These are phyloP conservation scores for Plagodis dolabraria DNA, from an alignment of 2,888 invertebrate genomes.

Conservation along the genomic window DNA sequence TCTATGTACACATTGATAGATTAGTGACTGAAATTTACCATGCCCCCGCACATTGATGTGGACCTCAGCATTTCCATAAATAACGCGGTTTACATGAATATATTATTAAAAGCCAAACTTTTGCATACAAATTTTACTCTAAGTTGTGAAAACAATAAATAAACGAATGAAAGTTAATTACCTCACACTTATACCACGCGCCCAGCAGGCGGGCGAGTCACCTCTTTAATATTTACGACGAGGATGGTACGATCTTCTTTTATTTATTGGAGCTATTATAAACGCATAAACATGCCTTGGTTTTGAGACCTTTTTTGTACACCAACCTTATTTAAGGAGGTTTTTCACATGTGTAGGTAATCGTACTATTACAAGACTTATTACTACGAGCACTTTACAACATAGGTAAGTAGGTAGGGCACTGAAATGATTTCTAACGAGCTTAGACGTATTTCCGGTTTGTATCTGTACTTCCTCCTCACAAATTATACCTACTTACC, in stretches of 20 bases:
- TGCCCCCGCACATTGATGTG: no score
- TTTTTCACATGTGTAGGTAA: no score
- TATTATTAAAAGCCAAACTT: no score
- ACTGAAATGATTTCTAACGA: not conserved
- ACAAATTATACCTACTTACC: not conserved
- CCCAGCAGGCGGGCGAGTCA: slow-evolving; percentile 28
- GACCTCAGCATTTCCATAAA: no score
- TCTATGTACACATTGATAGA: no score
- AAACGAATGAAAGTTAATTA: slow-evolving; percentile 27
- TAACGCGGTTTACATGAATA: no score
- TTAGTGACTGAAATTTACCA: no score
- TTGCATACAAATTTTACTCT: not conserved
- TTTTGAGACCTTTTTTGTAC: no score
- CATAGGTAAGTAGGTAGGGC: not conserved
- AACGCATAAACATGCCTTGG: slow-evolving; percentile 16
- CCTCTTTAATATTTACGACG: slow-evolving; percentile 37
- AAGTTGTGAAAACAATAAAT: slow-evolving; percentile 19
- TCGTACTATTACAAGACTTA: no score
- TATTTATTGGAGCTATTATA: slow-evolving; percentile 46
- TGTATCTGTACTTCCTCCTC: not conserved
- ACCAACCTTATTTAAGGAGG: no score
- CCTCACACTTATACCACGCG: slow-evolving; percentile 38
- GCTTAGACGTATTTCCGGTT: not conserved
- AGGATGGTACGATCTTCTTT: slow-evolving; percentile 35
- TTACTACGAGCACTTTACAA: not conserved